Evolutionary conservation across 1,140 invertebrate genomes (phyloP).

Genomic region (Platyscapa corneri): DNA sequence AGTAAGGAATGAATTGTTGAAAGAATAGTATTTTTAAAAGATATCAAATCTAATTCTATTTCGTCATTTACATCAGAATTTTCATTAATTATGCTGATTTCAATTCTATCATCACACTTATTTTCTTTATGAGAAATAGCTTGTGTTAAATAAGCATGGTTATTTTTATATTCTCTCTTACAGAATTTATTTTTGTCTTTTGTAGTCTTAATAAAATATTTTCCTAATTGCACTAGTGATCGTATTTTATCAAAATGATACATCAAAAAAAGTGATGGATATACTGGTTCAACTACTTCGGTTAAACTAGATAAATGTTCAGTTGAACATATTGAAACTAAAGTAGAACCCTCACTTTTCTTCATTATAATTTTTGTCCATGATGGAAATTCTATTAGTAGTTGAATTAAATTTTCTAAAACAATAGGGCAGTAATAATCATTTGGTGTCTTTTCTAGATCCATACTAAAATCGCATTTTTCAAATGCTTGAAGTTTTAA

Average conservation of each 20-base stretch:
- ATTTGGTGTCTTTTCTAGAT: conserved; percentile 35
- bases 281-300: conserved; percentile 14
- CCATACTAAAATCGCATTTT: conserved; percentile 40
- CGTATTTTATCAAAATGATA: conserved; percentile 32
- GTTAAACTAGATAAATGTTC: conserved; percentile 28
- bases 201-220: conserved; percentile 12
- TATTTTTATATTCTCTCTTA: conserved; percentile 21
- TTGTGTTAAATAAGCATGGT: conserved; percentile 17
- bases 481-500: conserved; percentile 35
- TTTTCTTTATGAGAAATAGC: not conserved
- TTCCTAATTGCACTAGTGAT: not conserved
- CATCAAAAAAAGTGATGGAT: conserved; percentile 26
- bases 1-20: conserved; percentile 17
- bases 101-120: conserved; percentile 25
- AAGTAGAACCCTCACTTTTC: conserved; percentile 16
- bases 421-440: conserved; percentile 44
- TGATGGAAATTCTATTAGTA: conserved; percentile 47
- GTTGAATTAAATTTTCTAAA: conserved; percentile 39
- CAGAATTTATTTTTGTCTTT: conserved; percentile 23
- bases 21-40: conserved; percentile 35
- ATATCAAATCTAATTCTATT: conserved; percentile 30
- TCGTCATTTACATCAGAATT: conserved; percentile 17
- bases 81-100: conserved; percentile 27
- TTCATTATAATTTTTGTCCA: conserved; percentile 45
- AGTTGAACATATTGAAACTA: conserved; percentile 21